phyloP scores from a whole-genome alignment of 2,888 invertebrate genomes.

The Invenusta paracnida region DNA sequence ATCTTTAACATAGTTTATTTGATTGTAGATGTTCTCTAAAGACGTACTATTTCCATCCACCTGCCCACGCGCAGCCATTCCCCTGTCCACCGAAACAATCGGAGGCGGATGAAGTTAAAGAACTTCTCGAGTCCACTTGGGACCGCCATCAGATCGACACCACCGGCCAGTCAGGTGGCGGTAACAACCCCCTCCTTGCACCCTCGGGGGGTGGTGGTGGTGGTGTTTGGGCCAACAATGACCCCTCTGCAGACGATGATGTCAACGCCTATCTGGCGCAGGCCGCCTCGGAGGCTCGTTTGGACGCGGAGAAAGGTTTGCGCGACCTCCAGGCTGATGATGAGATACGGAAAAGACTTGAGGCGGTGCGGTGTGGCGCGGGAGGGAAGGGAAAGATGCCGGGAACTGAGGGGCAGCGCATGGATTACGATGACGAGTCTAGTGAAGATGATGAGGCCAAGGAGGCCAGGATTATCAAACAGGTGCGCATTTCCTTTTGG shows the following conservation, averaged over 20 bases:
- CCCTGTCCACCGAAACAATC: neutral
- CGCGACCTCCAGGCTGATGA: neutral
- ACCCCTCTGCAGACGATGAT: too few relatives aligned
- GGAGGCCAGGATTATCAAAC: neutral
- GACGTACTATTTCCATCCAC: neutral
- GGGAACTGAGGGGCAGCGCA: neutral
- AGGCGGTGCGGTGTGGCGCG: neutral
- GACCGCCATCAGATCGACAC: neutral
- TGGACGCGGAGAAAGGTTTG: neutral
- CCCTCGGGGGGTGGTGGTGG: neutral
- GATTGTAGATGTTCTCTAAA: neutral
- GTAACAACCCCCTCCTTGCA: neutral
- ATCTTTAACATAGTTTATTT: neutral
- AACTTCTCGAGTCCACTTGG: neutral
- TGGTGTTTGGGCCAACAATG: neutral
- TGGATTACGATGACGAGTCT: neutral
- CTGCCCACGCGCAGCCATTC: neutral
- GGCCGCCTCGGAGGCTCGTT: neutral
- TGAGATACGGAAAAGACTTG: neutral
- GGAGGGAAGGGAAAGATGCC: neutral
- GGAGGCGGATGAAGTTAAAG: neutral
- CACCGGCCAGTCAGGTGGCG: neutral
- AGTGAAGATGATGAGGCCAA: conserved; percentile 21
- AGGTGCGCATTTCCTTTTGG: too few relatives aligned
- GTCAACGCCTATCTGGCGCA: neutral